A percentile compares a stretch with the other conserved stretches of the same genome.
Conservation (phyloP, 2,888 invertebrate genomes). For the Sarcophaga rosellei region DNA sequence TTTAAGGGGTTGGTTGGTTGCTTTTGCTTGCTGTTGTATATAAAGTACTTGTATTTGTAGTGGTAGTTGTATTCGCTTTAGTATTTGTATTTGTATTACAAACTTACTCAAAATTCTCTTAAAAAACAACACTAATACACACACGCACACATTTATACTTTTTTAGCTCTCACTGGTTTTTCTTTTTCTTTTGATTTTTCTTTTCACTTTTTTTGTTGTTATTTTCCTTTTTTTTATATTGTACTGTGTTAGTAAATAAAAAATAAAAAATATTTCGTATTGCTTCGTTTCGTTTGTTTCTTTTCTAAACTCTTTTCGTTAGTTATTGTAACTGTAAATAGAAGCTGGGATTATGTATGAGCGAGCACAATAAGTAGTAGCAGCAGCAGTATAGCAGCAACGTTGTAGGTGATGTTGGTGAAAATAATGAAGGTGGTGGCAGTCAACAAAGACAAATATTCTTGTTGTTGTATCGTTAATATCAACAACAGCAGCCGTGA, state of each 20-base stretch:
- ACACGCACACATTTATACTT: slow-evolving; percentile 36
- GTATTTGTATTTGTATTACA: slow-evolving; percentile 42
- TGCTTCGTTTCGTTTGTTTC: slow-evolving; percentile 28
- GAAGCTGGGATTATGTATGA: slow-evolving; percentile 61
- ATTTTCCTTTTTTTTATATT: slow-evolving; percentile 6
- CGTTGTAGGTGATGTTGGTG: slow-evolving; percentile 40
- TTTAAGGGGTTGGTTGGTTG: slow-evolving; percentile 25
- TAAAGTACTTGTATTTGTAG: slow-evolving; percentile 7
- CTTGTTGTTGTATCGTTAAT: neutral
- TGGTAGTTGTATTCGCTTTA: neutral
- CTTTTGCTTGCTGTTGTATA: slow-evolving; percentile 17
- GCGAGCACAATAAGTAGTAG: neutral
- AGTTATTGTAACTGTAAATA: slow-evolving; percentile 65
- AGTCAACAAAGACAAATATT: neutral
- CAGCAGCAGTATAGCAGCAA: neutral
- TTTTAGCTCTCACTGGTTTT: slow-evolving; percentile 45
- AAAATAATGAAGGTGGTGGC: neutral
- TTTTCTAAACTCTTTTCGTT: slow-evolving; percentile 41
- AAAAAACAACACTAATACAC: slow-evolving; percentile 34
- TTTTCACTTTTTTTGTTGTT: slow-evolving; percentile 36
- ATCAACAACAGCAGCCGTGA: slow-evolving; percentile 10
- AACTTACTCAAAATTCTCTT: slow-evolving; percentile 59
- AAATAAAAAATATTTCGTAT: slow-evolving; percentile 4
- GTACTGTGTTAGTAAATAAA: no score
- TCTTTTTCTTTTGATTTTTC: slow-evolving; percentile 3